A percentile compares a stretch with the other conserved stretches of the same genome.
Evolutionary conservation across 2,888 invertebrate species (phyloP).

Genomic region (Mythimna albipuncta): DNA sequence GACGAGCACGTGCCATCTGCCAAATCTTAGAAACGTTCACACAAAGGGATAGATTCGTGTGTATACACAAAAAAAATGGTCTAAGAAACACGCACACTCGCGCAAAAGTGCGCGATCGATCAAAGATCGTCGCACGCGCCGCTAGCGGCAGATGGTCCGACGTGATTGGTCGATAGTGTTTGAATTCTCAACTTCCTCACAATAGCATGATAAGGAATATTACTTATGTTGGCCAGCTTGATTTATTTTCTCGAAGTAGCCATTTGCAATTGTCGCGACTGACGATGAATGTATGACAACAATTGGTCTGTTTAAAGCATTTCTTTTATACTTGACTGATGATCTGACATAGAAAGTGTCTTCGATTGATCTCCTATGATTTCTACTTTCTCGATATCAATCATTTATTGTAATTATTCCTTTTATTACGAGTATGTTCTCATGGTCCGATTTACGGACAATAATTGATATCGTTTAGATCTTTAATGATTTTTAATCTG

Average conservation of each 20-base stretch:
- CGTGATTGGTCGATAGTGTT: slow-evolving; percentile 85
- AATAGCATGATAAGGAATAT: slow-evolving; percentile 85
- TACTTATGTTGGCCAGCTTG: slow-evolving; percentile 77
- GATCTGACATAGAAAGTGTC: slow-evolving; percentile 72
- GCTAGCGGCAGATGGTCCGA: slow-evolving; percentile 83
- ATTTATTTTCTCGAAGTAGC: slow-evolving; percentile 74
- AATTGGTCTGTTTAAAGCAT: slow-evolving; percentile 66
- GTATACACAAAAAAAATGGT: slow-evolving; percentile 73
- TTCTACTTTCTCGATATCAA: slow-evolving; percentile 78
- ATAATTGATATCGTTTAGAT: slow-evolving; percentile 56
- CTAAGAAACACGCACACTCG: slow-evolving; percentile 75
- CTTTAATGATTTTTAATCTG: slow-evolving; percentile 49
- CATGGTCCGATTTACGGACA: slow-evolving; percentile 57
- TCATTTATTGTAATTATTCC: slow-evolving; percentile 69
- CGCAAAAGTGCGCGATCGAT: slow-evolving; percentile 77
- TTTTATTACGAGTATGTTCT: slow-evolving; percentile 59
- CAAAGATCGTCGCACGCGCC: slow-evolving; percentile 86
- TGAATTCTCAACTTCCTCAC: slow-evolving; percentile 87
- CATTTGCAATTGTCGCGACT: slow-evolving; percentile 67
- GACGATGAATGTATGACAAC: slow-evolving; percentile 66
- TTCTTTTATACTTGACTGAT: slow-evolving; percentile 66
- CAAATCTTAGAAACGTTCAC: slow-evolving; percentile 87
- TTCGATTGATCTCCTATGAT: slow-evolving; percentile 70
- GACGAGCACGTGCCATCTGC: slow-evolving; percentile 89
- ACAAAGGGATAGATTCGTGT: slow-evolving; percentile 76